These are phyloP conservation scores for Arion vulgaris DNA, from an alignment of 1,140 invertebrate species.

Conservation along the genomic window DNA sequence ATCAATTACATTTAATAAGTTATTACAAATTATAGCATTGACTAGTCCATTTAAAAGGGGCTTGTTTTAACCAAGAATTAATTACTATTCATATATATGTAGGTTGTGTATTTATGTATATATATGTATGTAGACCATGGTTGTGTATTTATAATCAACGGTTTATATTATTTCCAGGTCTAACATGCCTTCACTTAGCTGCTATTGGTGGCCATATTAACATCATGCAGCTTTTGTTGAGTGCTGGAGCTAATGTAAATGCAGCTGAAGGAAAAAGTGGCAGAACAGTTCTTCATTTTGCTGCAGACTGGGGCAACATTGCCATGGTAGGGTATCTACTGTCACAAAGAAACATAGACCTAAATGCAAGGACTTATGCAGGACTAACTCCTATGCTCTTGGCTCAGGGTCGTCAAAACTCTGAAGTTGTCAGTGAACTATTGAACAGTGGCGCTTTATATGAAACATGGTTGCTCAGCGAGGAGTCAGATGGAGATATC, in stretches of 20 bases:
- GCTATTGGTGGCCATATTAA: slow-evolving; percentile 52
- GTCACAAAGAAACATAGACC: slow-evolving; percentile 31
- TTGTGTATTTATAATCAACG: too few relatives aligned
- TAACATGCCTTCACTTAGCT: slow-evolving; percentile 77
- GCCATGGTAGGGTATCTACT: slow-evolving; percentile 50
- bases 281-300: slow-evolving; percentile 59
- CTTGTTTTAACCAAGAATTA: too few relatives aligned
- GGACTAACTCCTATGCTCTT: slow-evolving; percentile 53
- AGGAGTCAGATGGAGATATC: slow-evolving; percentile 45
- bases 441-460: slow-evolving; percentile 42
- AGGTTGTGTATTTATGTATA: too few relatives aligned
- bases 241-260: slow-evolving; percentile 79
- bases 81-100: too few relatives aligned
- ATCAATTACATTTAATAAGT: too few relatives aligned
- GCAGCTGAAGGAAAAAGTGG: slow-evolving; percentile 61
- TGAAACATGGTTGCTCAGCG: slow-evolving; percentile 31
- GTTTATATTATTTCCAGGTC: slow-evolving; percentile 77
- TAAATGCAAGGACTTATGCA: slow-evolving; percentile 57
- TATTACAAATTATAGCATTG: too few relatives aligned
- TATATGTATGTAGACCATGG: too few relatives aligned
- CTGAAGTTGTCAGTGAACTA: slow-evolving; percentile 42
- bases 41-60: too few relatives aligned
- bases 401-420: slow-evolving; percentile 48
- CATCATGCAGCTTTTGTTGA: slow-evolving; percentile 50
- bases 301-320: slow-evolving; percentile 56